These are phyloP conservation scores for Ochlodes sylvanus DNA, from an alignment of 2,888 invertebrate genomes.

Conservation along the genomic window DNA sequence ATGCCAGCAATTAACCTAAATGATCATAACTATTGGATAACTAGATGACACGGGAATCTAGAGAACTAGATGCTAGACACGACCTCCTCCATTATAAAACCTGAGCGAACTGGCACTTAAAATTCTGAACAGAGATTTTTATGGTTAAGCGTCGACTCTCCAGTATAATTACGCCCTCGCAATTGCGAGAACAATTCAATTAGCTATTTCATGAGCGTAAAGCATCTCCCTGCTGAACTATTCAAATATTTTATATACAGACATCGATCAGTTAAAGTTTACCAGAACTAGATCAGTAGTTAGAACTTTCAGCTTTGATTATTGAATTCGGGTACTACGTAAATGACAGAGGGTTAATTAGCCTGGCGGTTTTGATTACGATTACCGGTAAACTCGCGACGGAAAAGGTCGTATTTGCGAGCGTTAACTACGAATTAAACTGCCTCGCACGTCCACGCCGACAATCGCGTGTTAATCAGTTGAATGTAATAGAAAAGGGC, in stretches of 20 bases:
- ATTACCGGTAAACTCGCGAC: neutral
- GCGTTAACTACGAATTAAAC: constrained; percentile 8
- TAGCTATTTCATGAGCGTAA: constrained; percentile 26
- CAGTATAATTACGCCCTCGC: constrained; percentile 57
- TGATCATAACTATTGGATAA: too few species aligned
- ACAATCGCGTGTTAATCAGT: constrained; percentile 7
- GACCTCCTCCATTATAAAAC: too few species aligned
- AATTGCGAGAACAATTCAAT: constrained; percentile 49
- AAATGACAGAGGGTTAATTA: neutral
- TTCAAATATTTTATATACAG: too few species aligned
- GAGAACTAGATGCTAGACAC: constrained; percentile 27
- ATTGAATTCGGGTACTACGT: neutral
- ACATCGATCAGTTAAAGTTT: too few species aligned
- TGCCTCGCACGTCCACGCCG: neutral
- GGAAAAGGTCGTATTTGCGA: constrained; percentile 2
- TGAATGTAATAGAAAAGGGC: neutral
- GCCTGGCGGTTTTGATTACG: neutral
- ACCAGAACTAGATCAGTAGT: too few species aligned
- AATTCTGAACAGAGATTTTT: constrained; percentile 12
- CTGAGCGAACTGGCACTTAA: neutral
- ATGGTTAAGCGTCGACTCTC: constrained; percentile 36
- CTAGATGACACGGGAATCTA: neutral
- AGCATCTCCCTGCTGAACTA: too few species aligned
- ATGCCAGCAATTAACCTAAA: neutral
- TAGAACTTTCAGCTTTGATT: neutral